Evolutionary conservation across 2,113 vertebrate genomes (phyloP).

Genomic region (Callorhinus ursinus): DNA sequence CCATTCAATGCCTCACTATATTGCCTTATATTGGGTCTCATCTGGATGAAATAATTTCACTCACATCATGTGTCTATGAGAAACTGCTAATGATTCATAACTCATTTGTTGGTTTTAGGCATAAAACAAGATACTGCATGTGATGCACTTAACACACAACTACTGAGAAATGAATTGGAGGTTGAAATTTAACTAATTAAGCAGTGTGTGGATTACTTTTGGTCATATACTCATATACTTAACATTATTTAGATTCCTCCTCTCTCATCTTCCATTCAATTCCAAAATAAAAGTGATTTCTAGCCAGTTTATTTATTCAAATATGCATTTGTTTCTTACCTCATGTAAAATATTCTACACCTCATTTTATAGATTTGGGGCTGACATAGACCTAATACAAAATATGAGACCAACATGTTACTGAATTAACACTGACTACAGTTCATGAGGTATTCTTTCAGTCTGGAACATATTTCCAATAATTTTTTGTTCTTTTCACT

Average conservation of each 20-base stretch:
- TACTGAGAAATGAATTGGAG: neutral
- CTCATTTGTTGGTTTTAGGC: neutral
- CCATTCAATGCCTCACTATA: neutral
- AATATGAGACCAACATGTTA: neutral
- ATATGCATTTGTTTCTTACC: neutral
- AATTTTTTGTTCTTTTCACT: neutral
- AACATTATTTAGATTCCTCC: neutral
- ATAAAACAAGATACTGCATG: neutral
- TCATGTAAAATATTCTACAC: neutral
- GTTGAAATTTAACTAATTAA: constrained; percentile 11
- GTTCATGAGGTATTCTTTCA: neutral
- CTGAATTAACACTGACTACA: neutral
- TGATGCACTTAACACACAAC: neutral
- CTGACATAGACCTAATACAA: neutral
- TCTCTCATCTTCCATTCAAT: neutral
- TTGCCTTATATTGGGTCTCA: neutral
- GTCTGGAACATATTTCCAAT: neutral
- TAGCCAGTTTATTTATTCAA: neutral
- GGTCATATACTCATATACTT: neutral
- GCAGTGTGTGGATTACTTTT: neutral
- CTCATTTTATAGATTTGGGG: neutral
- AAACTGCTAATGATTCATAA: neutral
- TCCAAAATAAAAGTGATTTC: neutral
- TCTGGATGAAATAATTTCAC: neutral
- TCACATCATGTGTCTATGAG: neutral